Percentiles rank a stretch among this genome's conserved stretches.
Conservation (phyloP, 2,113 vertebrate species). For the Melozone crissalis region DNA sequence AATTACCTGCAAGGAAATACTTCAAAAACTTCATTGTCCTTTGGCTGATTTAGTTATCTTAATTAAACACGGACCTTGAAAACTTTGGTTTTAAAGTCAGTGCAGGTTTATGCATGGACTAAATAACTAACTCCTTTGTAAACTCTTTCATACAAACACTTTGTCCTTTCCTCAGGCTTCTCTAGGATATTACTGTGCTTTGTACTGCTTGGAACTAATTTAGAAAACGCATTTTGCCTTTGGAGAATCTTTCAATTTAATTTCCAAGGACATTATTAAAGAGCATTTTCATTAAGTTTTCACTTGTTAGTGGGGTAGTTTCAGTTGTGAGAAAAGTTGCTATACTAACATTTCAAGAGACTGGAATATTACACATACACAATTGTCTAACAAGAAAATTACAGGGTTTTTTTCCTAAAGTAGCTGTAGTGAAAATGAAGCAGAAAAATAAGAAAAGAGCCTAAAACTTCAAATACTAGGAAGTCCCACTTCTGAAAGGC, state of each 20-base stretch:
- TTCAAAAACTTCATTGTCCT: not conserved
- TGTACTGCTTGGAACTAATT: not conserved
- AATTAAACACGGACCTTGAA: conserved; percentile 8
- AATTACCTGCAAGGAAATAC: not conserved
- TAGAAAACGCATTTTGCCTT: not conserved
- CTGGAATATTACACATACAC: not conserved
- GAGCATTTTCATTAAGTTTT: not conserved
- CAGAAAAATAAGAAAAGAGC: not conserved
- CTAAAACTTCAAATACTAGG: not conserved
- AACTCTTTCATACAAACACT: not conserved
- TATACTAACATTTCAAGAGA: not conserved
- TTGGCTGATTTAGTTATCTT: conserved; percentile 30
- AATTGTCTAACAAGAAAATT: not conserved
- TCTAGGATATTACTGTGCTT: not conserved
- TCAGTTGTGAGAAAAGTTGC: not conserved
- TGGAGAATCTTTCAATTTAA: not conserved
- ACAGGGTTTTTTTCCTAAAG: fast-evolving
- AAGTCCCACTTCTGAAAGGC: not conserved
- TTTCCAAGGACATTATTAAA: not conserved
- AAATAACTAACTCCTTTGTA: not conserved
- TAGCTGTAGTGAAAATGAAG: not conserved
- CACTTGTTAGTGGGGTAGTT: not conserved
- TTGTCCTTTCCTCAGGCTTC: not conserved
- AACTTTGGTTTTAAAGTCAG: not conserved
- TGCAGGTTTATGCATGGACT: not conserved